Evolutionary conservation across 2,113 vertebrate species (phyloP).

Genomic region (Xyrauchen texanus): DNA sequence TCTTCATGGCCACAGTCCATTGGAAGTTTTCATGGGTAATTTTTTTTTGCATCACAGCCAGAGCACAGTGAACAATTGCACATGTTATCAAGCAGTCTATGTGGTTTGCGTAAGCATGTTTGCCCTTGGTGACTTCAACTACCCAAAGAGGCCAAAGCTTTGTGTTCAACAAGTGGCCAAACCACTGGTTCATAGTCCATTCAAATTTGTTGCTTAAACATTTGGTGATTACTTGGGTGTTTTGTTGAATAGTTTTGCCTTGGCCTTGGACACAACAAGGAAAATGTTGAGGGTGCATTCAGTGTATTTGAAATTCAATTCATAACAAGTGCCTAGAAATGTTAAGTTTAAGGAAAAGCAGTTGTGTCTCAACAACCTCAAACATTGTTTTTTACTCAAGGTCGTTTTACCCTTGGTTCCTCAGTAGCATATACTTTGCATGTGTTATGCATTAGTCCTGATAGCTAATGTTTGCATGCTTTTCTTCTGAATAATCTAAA

Average conservation of each 20-base stretch:
- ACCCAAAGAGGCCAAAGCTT: not conserved
- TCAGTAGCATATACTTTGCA: conserved; percentile 5
- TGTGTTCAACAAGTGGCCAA: conserved; percentile 1
- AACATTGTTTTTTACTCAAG: not conserved
- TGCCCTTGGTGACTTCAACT: not conserved
- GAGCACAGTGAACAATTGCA: conserved; percentile 11
- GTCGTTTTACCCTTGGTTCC: not conserved
- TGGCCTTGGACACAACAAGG: conserved; percentile 6
- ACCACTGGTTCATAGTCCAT: conserved; percentile 17
- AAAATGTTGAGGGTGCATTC: conserved; percentile 10
- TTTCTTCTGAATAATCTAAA: conserved; percentile 20
- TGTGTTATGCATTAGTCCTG: conserved; percentile 26
- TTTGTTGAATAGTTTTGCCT: conserved; percentile 40
- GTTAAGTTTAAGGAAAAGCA: not conserved
- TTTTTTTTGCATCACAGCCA: conserved; percentile 38
- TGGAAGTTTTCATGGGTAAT: conserved; percentile 48
- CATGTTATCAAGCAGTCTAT: conserved; percentile 41
- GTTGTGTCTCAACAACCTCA: not conserved
- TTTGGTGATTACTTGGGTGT: conserved; percentile 29
- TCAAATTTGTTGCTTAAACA: conserved; percentile 4
- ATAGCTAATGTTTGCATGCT: conserved; percentile 27
- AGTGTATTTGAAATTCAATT: not conserved
- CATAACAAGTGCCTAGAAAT: not conserved
- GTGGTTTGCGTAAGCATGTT: conserved; percentile 48
- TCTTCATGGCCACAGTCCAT: conserved; percentile 24